A percentile compares a stretch with the other conserved stretches of the same genome.
Conservation (phyloP, 2,888 invertebrate species). For the Onthophagus sagittarius region DNA sequence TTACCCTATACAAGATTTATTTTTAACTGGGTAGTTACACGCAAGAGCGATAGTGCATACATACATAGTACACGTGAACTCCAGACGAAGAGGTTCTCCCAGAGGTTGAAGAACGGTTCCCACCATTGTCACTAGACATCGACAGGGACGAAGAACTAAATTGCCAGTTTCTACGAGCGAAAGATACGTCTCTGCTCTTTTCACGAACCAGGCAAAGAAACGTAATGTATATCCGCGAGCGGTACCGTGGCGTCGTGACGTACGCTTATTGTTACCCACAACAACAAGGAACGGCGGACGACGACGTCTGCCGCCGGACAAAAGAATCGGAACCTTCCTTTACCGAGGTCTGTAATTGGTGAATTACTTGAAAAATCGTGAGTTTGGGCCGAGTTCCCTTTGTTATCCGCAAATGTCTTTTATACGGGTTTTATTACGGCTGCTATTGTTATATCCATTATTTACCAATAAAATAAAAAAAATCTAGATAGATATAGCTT, state of each 20-base stretch:
- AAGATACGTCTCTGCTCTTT: background rate
- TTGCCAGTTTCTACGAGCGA: background rate
- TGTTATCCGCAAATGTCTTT: no score
- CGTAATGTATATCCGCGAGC: background rate
- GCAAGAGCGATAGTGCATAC: slow-evolving; percentile 8
- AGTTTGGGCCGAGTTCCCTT: no score
- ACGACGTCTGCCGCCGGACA: no score
- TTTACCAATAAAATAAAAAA: no score
- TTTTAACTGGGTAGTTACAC: background rate
- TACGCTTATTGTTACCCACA: background rate
- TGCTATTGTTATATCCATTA: no score
- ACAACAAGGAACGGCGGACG: background rate
- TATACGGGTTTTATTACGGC: no score
- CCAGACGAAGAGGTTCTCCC: background rate
- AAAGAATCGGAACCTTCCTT: no score
- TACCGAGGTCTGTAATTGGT: no score
- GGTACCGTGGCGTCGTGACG: background rate
- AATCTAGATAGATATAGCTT: no score
- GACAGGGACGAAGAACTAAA: background rate
- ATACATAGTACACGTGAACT: background rate
- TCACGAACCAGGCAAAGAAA: slow-evolving; percentile 1
- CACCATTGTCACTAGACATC: slow-evolving; percentile 7
- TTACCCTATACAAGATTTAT: background rate
- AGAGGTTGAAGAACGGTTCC: slow-evolving; percentile 5
- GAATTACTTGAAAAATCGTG: no score